Base-by-base conservation (phyloP, 53 echinoderm and acorn worm genomes). In the Actinopyga echinites region DNA sequence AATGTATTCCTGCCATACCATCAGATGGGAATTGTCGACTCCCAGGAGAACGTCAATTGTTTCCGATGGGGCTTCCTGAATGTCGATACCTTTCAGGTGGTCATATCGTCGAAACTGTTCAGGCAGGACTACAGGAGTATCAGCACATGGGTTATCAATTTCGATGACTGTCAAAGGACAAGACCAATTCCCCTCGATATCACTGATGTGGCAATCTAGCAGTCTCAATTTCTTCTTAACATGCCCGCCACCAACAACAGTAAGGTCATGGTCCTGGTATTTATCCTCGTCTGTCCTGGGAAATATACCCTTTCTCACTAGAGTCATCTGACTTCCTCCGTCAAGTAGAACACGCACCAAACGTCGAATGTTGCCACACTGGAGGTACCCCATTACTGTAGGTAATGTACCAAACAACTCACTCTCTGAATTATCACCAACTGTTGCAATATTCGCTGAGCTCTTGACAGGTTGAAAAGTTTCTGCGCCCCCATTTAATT, bases 1-100 rank as follows among this genome's bases (percentile, higher is more conserved):
- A 60, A 89, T 84, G 87, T 89, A 83, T 20, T 92, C 89, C 23
- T 92, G 67, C 89, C 89, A 89, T 31, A 83, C 74, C 89, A 88
- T 91, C 77, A 91, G 59, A 40, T 90, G 86, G 53, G 83, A 86
- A 37, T 90, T 90, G 68, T 88, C 86, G 59, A 92, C 80, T 8
- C 86, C 89, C 49, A 92, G 82, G 24, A 92, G 89, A 13, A 93
- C 83, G 69, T 93, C 93, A 54, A 90, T 93, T 58, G 86, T 88
- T 29, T 80, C 66, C 28, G 90, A 93, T 30, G 90, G 88, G 26
- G 90, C 88, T 53, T 68, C 23, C 4, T 75, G 82, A 25, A 92
- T 65, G 61, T 85, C 69, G 57, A 88, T 79, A 28, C 75, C 69
- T n/a, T 79, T 68, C 24, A 86, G 73, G 35, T 93, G 89, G 34